Conservation (phyloP, 1,140 invertebrate species). For the Meloidogyne hapla region DNA sequence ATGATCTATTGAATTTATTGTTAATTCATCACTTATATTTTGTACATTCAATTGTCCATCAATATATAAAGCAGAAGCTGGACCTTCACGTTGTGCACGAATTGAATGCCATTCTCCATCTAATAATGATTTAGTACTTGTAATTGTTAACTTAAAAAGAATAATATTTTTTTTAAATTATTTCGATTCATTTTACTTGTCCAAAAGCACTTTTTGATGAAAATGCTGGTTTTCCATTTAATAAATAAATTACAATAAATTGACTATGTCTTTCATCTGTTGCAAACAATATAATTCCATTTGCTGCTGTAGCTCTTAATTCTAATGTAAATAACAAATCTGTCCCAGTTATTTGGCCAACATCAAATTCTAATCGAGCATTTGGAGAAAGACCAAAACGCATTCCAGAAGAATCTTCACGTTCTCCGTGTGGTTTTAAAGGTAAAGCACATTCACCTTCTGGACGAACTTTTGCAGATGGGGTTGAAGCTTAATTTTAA, state of each 20-base stretch:
- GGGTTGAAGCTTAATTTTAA: not conserved
- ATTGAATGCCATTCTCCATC: constrained; percentile 84
- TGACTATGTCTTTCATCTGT: constrained; percentile 73
- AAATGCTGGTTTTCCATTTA: constrained; percentile 75
- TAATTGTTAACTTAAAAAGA: constrained; percentile 48
- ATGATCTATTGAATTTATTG: constrained; percentile 37
- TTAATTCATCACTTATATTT: constrained; percentile 29
- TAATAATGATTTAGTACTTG: constrained; percentile 69
- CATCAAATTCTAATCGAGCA: constrained; percentile 72
- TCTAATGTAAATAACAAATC: constrained; percentile 69
- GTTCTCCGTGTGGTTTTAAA: constrained; percentile 56
- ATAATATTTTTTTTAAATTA: not conserved
- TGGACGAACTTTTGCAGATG: constrained; percentile 35
- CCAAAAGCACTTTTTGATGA: constrained; percentile 75
- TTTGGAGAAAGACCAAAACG: constrained; percentile 66
- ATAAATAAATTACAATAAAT: constrained; percentile 78
- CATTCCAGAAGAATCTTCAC: constrained; percentile 53
- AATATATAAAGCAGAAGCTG: constrained; percentile 63
- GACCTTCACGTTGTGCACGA: constrained; percentile 59
- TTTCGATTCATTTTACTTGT: constrained; percentile 59
- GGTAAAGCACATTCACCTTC: constrained; percentile 66
- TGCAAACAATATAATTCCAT: constrained; percentile 84
- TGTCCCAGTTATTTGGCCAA: constrained; percentile 68
- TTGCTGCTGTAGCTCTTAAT: constrained; percentile 75
- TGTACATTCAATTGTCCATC: constrained; percentile 69